phyloP scores from a whole-genome alignment of 2,113 vertebrate species.

The Pteronura brasiliensis region DNA sequence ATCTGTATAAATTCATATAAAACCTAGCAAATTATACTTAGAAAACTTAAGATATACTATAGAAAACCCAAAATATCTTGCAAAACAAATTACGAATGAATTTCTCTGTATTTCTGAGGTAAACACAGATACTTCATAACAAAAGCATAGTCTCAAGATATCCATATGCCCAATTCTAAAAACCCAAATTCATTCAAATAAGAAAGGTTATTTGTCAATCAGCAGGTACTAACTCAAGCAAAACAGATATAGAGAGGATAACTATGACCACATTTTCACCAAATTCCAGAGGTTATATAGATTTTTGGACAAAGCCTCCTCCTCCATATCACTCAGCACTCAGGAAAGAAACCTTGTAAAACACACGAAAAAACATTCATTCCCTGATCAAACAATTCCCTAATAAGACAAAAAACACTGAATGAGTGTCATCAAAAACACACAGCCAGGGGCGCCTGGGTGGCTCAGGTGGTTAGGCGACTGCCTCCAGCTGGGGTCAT shows the following conservation, averaged over 20 bases:
- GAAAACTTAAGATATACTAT: neutral
- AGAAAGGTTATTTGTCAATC: neutral
- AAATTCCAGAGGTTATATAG: neutral
- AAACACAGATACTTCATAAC: neutral
- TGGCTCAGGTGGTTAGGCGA: no score
- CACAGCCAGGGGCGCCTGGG: no score
- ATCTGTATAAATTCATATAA: neutral
- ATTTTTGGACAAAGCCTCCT: neutral
- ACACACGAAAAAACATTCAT: neutral
- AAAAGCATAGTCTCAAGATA: neutral
- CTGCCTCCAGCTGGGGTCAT: no score
- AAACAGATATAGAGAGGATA: neutral
- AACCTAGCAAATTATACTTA: neutral
- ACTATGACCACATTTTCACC: neutral
- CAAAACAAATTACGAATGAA: neutral
- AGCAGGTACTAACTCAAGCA: neutral
- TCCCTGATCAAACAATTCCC: neutral
- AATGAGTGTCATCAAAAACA: neutral
- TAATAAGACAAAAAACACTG: neutral
- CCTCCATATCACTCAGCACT: neutral
- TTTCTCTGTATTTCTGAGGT: neutral
- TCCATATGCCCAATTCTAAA: neutral
- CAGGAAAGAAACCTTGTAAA: neutral
- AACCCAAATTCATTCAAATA: neutral
- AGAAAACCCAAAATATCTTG: neutral